Percentiles rank a stretch among this genome's conserved stretches.
Conservation (phyloP, 2,113 vertebrate species). For the Martes martes region DNA sequence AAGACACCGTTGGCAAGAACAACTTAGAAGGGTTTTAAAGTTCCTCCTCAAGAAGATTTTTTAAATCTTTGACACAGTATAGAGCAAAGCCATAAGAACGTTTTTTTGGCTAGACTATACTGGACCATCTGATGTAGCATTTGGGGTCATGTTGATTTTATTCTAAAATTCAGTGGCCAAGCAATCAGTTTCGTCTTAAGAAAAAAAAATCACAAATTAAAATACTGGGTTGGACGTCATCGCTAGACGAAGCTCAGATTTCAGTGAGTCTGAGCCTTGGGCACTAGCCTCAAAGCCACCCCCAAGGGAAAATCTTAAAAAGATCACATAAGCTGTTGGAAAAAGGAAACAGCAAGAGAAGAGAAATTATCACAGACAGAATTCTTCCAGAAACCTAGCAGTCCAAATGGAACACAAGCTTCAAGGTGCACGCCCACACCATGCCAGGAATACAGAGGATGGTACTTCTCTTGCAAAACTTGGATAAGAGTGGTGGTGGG, state of each 20-base stretch:
- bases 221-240: background rate
- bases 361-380: background rate
- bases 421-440: fast-evolving
- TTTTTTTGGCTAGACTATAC: background rate
- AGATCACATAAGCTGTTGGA: background rate
- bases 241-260: background rate
- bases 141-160: background rate
- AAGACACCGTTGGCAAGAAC: background rate
- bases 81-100: background rate
- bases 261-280: background rate
- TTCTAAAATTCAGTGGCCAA: background rate
- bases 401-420: background rate
- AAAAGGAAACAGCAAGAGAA: background rate
- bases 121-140: background rate
- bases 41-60: constrained; percentile 1
- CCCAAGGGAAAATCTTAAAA: background rate
- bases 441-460: fast-evolving
- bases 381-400: background rate
- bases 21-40: background rate
- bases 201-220: background rate
- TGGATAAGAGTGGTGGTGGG: background rate
- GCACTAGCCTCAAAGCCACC: background rate
- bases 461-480: background rate
- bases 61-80: background rate
- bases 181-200: background rate